phyloP scores from a whole-genome alignment of 2,888 invertebrate species.

The Sinohyriopsis cumingii region DNA sequence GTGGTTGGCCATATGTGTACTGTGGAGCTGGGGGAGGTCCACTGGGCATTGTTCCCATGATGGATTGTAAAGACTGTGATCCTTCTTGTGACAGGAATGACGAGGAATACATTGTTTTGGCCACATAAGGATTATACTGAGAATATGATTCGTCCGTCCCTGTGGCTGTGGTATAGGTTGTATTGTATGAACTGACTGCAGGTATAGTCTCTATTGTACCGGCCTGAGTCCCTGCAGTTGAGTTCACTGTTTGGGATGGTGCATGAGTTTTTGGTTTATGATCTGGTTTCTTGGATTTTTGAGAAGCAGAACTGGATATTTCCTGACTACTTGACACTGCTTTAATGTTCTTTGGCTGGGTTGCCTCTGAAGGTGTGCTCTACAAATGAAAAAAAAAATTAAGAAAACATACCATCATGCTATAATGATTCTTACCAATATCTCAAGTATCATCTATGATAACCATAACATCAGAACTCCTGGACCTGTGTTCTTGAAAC shows the following conservation, averaged over 20 bases:
- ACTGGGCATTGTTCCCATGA: constrained; percentile 55
- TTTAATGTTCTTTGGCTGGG: no score
- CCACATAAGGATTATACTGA: constrained; percentile 64
- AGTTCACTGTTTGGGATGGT: background rate
- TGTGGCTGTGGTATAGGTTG: constrained; percentile 2
- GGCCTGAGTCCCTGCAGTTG: background rate
- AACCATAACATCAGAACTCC: no score
- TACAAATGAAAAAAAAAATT: no score
- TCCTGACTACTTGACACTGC: background rate
- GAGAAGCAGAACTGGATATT: background rate
- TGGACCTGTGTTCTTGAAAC: no score
- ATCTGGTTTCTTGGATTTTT: background rate
- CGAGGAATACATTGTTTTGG: constrained; percentile 63
- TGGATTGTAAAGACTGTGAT: constrained; percentile 63
- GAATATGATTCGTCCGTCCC: constrained; percentile 13
- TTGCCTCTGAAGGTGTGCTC: no score
- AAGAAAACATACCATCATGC: no score
- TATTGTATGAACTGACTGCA: background rate
- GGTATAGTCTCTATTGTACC: background rate
- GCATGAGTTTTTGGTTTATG: constrained; percentile 1
- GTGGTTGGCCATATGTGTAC: constrained; percentile 29
- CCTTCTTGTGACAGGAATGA: constrained; percentile 70
- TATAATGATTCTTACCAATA: no score
- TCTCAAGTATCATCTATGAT: no score
- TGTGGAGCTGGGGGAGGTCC: constrained; percentile 16